Evolutionary conservation across 2,888 invertebrate genomes (phyloP).

Genomic region (Eudemis profundana): DNA sequence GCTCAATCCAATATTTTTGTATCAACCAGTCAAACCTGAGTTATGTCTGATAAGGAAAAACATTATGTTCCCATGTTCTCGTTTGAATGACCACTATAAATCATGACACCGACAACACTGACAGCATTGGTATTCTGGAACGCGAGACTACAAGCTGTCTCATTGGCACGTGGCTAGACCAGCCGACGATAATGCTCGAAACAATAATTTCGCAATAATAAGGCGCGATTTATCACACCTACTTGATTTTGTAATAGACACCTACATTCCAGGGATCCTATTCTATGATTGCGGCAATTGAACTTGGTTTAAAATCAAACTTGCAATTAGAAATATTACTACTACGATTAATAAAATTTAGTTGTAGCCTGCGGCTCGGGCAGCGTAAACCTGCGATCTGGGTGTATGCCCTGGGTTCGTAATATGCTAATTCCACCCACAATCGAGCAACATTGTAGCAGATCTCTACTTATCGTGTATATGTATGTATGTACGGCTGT

Average conservation of each 20-base stretch:
- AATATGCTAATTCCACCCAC: too few species aligned
- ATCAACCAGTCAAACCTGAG: too few species aligned
- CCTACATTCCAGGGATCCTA: conserved; percentile 13
- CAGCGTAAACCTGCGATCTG: too few species aligned
- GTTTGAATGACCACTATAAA: conserved; percentile 25
- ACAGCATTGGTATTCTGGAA: conserved; percentile 22
- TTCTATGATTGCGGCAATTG: conserved; percentile 8
- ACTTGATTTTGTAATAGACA: conserved; percentile 21
- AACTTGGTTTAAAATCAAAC: neutral
- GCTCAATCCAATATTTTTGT: too few species aligned
- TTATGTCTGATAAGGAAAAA: too few species aligned
- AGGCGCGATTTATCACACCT: conserved; percentile 37
- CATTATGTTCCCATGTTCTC: neutral
- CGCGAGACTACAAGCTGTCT: conserved; percentile 12
- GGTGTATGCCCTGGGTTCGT: too few species aligned
- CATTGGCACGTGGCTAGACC: conserved; percentile 28
- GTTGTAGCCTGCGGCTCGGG: too few species aligned
- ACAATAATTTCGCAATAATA: conserved; percentile 29
- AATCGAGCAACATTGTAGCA: too few species aligned
- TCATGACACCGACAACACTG: conserved; percentile 14
- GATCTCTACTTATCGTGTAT: too few species aligned
- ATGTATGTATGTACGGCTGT: too few species aligned
- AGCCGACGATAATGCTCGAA: conserved; percentile 20
- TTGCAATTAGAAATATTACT: too few species aligned
- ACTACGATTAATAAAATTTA: too few species aligned